These are phyloP conservation scores for Grammomys dolichurus DNA, from an alignment of 2,113 vertebrate species.

Conservation along the genomic window DNA sequence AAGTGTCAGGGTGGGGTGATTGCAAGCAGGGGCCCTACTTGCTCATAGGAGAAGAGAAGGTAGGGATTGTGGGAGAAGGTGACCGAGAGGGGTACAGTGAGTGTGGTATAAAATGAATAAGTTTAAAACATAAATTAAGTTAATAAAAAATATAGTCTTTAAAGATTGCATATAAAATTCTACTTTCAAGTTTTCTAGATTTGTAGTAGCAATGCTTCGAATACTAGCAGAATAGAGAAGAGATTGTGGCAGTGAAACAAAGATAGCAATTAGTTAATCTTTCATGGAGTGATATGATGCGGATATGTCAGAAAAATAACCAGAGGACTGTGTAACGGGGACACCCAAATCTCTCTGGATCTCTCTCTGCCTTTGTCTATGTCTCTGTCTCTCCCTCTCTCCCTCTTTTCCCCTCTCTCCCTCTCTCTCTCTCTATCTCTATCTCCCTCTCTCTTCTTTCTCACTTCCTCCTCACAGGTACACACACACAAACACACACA, in stretches of 20 bases:
- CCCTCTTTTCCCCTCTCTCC: rapidly evolving
- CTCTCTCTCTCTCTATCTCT: background rate
- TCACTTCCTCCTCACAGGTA: too few relatives aligned
- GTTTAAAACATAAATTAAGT: too few relatives aligned
- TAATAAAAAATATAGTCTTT: background rate
- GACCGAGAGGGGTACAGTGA: too few relatives aligned
- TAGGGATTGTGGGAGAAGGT: too few relatives aligned
- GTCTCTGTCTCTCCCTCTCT: background rate
- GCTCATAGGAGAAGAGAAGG: too few relatives aligned
- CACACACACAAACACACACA: background rate
- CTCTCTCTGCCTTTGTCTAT: background rate
- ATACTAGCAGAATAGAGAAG: background rate
- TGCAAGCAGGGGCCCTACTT: too few relatives aligned
- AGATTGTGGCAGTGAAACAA: background rate
- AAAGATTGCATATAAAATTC: background rate
- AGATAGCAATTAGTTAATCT: background rate
- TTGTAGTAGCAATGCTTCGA: background rate
- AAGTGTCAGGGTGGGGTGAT: too few relatives aligned
- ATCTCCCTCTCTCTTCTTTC: background rate
- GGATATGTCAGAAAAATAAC: background rate
- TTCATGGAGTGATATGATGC: background rate
- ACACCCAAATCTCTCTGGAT: background rate
- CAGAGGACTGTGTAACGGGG: background rate
- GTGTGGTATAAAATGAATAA: background rate
- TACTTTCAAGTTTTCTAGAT: background rate